These are phyloP conservation scores for Carduelis carduelis DNA, from an alignment of 2,797 vertebrate genomes.

Conservation along the genomic window DNA sequence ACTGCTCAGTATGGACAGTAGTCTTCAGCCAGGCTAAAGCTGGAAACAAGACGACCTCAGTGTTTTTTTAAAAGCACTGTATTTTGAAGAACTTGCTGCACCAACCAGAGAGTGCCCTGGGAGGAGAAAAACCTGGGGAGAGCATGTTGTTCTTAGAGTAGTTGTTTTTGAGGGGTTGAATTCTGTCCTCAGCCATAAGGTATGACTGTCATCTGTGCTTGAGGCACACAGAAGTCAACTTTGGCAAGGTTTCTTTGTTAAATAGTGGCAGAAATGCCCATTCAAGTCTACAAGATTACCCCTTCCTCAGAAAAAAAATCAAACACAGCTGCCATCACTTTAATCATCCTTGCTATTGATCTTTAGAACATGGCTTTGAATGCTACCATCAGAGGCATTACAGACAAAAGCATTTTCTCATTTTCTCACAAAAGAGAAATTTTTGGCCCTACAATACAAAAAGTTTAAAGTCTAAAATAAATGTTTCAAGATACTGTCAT, in stretches of 20 bases:
- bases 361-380: neutral
- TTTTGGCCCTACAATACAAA: neutral
- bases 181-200: neutral
- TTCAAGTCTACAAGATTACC: neutral
- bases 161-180: neutral
- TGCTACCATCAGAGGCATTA: neutral
- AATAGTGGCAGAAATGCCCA: neutral
- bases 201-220: neutral
- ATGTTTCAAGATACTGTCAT: neutral
- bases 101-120: neutral
- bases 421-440: neutral
- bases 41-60: neutral
- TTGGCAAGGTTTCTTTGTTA: neutral
- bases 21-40: neutral
- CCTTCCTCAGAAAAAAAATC: neutral
- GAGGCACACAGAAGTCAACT: rapidly evolving
- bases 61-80: neutral
- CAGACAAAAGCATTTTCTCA: neutral
- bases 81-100: neutral
- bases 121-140: neutral
- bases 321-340: neutral
- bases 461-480: neutral
- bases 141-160: neutral
- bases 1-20: neutral
- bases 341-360: neutral